Evolutionary conservation across 2,888 invertebrate genomes (phyloP).

Genomic region (Ariolimax columbianus): DNA sequence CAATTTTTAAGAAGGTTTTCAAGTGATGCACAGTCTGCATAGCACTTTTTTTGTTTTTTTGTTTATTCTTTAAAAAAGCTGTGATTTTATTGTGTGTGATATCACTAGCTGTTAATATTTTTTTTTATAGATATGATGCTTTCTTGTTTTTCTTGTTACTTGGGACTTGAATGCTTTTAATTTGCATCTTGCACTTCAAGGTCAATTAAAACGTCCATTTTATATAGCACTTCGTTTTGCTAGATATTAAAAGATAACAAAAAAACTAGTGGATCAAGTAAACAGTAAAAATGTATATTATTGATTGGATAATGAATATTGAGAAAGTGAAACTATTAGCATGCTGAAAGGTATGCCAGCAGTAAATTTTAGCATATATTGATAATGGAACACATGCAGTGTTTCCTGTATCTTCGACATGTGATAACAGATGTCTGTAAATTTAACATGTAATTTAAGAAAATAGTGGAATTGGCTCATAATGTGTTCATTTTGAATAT

Average conservation of each 20-base stretch:
- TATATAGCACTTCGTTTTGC: not conserved
- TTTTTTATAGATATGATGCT: not conserved
- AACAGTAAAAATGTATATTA: not conserved
- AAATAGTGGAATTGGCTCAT: not conserved
- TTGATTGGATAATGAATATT: not conserved
- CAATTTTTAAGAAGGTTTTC: conserved; percentile 50
- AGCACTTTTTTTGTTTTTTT: not conserved
- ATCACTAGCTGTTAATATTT: no score
- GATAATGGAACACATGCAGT: not conserved
- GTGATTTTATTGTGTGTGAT: not conserved
- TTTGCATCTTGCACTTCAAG: not conserved
- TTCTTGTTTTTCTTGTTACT: not conserved
- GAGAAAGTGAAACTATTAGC: no score
- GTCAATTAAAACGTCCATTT: not conserved
- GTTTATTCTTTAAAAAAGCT: not conserved
- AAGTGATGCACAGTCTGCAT: conserved; percentile 24
- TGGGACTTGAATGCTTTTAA: not conserved
- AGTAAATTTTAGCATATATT: no score
- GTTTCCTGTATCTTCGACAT: not conserved
- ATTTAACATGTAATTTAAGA: not conserved
- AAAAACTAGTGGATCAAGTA: not conserved
- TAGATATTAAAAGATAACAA: not conserved
- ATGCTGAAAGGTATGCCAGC: no score
- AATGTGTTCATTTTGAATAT: not conserved
- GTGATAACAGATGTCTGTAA: not conserved